These are phyloP conservation scores for Neomorphus geoffroyi DNA, from an alignment of 2,797 vertebrate genomes.

Conservation along the genomic window DNA sequence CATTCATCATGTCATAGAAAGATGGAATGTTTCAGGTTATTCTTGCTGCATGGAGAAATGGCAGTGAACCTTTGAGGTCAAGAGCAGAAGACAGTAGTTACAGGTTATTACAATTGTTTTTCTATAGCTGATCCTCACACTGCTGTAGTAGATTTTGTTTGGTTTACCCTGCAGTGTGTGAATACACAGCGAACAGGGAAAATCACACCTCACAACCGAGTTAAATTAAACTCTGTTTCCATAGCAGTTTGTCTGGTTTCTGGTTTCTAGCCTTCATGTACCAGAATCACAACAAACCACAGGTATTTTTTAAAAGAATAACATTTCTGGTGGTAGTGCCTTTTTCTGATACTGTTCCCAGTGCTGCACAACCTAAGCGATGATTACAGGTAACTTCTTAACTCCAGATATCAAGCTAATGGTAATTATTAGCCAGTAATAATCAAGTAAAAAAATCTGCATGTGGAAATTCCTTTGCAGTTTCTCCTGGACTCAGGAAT, in stretches of 20 bases:
- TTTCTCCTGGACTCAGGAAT: not conserved
- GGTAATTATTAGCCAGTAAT: not conserved
- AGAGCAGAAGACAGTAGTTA: conserved; percentile 63
- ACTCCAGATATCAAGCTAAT: not conserved
- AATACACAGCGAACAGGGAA: not conserved
- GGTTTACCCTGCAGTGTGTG: not conserved
- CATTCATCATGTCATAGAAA: conserved; percentile 72
- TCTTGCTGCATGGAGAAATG: conserved; percentile 60
- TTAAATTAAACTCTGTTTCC: not conserved
- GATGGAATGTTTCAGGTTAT: conserved; percentile 68
- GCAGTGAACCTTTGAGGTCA: conserved; percentile 66
- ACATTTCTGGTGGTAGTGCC: accelerated
- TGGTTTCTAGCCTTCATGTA: not conserved
- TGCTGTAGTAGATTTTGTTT: not conserved
- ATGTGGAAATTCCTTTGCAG: not conserved
- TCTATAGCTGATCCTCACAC: not conserved
- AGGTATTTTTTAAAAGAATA: not conserved
- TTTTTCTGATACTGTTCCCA: not conserved
- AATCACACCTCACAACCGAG: not conserved
- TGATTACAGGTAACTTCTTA: not conserved
- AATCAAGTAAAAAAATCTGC: not conserved
- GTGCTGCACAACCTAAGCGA: not conserved
- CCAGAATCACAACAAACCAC: not conserved
- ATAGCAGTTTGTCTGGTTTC: not conserved
- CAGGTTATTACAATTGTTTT: conserved; percentile 67